Evolutionary conservation across 2,797 vertebrate genomes (phyloP).

Genomic region (Anisognathus igniventris): DNA sequence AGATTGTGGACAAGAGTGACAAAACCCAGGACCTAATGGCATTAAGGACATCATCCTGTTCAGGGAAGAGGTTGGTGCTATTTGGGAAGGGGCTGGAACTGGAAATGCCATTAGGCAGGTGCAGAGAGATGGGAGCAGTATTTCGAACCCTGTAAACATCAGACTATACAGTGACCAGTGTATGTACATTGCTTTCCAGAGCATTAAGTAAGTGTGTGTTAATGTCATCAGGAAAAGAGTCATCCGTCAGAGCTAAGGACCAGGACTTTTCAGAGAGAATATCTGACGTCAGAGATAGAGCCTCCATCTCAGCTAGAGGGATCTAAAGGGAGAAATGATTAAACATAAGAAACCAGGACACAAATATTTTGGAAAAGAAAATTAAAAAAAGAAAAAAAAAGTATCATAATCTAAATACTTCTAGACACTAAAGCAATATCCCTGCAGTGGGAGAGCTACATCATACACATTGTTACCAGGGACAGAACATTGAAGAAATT

Average conservation of each 20-base stretch:
- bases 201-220: constrained; percentile 92
- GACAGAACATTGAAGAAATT: constrained; percentile 15
- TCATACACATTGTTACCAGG: background rate
- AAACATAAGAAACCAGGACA: constrained; percentile 84
- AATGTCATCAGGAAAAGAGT: constrained; percentile 92
- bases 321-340: constrained; percentile 96
- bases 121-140: constrained; percentile 25
- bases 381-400: background rate
- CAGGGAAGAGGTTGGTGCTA: background rate
- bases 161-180: constrained; percentile 71
- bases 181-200: constrained; percentile 97
- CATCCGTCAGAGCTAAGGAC: constrained; percentile 97
- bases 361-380: constrained; percentile 32
- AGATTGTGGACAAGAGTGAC: background rate
- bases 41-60: background rate
- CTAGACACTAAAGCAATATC: constrained; percentile 40
- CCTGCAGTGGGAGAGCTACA: constrained; percentile 15
- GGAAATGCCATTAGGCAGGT: constrained; percentile 53
- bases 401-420: constrained; percentile 47
- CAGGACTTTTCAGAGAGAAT: constrained; percentile 94
- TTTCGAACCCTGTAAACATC: constrained; percentile 77
- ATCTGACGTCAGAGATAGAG: constrained; percentile 96
- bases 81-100: background rate
- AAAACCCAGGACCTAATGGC: constrained; percentile 16
- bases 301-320: constrained; percentile 99